phyloP scores from a whole-genome alignment of 1,140 invertebrate genomes.

The Drosophila nigromelanica region DNA sequence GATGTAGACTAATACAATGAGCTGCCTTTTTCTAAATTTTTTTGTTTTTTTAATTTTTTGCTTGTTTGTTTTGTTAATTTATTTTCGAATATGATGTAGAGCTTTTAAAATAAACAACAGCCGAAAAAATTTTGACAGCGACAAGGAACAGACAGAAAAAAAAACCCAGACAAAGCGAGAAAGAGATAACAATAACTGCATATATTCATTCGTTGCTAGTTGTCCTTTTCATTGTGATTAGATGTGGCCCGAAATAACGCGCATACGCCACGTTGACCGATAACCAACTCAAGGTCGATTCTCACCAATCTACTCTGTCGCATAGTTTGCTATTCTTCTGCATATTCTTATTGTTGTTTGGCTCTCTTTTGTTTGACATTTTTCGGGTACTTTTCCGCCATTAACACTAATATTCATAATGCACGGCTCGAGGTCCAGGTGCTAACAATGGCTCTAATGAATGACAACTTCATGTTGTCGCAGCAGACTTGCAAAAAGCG shows the following conservation, averaged over 20 bases:
- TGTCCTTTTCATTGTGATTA: conserved; percentile 23
- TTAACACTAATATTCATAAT: conserved; percentile 43
- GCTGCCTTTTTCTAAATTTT: conserved; percentile 61
- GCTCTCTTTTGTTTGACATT: conserved; percentile 6
- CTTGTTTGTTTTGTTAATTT: conserved; percentile 78
- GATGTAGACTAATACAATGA: conserved; percentile 32
- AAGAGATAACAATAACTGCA: not conserved
- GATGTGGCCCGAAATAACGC: conserved; percentile 27
- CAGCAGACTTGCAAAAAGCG: conserved; percentile 61
- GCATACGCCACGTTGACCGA: conserved; percentile 65
- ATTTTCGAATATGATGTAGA: conserved; percentile 81
- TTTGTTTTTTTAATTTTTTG: conserved; percentile 33
- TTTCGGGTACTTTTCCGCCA: conserved; percentile 60
- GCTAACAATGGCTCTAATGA: conserved; percentile 72
- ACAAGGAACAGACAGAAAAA: conserved; percentile 35
- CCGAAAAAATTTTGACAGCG: conserved; percentile 43
- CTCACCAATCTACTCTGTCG: not conserved
- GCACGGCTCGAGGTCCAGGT: conserved; percentile 47
- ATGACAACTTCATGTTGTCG: conserved; percentile 50
- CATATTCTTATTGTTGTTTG: not conserved
- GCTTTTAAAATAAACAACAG: conserved; percentile 77
- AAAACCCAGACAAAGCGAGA: conserved; percentile 3
- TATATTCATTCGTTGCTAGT: not conserved
- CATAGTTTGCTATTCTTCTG: conserved; percentile 27
- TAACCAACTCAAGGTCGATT: conserved; percentile 54